Evolutionary conservation across 1,140 invertebrate species (phyloP), one percentile per base, ranked within the genome.

Genomic region (Lepidotrigona ventralis): DNA sequence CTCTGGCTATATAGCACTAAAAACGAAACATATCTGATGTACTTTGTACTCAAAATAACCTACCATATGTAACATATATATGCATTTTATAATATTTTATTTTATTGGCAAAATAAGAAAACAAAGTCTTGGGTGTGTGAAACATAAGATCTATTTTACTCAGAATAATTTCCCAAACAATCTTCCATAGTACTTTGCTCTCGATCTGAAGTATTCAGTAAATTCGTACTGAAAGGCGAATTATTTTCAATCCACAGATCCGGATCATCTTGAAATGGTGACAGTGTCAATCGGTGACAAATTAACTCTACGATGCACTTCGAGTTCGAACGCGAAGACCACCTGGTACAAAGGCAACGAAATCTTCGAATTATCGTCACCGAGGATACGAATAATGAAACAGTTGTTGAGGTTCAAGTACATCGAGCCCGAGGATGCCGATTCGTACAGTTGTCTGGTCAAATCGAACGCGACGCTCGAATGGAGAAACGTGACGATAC

Each of bases 341-440:
- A 87, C 74, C 0, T 94, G 94, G 94, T 94, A 92, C 86, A 93
- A 93, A 73, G 86, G 93, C 56, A 89, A 89, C 46, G 86, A 88
- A 0, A 23, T 86, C 3, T 83, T 94, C 19, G 79, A 26, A 1
- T 77, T 87, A 2, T 29, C 74, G 6, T 29, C 76, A 14, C 29
- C 87, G 3, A 91, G 90, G 26, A 84, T 93, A 71, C 90, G 92
- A 0, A 17, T 89, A 15, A 89, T 85, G 39, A 91, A 90, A 53
- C 92, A 93, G 21, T 86, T 76, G 2, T 21, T 94, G n/a, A 92
- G 86, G 56, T 90, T 94, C 70, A 91, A 87, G 77, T 76, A 71
- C 17, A 80, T 92, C 56, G 84, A 91, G 51, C 66, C 85, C 6
- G 85, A 88, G 15, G 93, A 94, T 79, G 79, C 87, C 3, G 93